Conservation (phyloP, 2,113 vertebrate genomes). For the Eretmochelys imbricata region DNA sequence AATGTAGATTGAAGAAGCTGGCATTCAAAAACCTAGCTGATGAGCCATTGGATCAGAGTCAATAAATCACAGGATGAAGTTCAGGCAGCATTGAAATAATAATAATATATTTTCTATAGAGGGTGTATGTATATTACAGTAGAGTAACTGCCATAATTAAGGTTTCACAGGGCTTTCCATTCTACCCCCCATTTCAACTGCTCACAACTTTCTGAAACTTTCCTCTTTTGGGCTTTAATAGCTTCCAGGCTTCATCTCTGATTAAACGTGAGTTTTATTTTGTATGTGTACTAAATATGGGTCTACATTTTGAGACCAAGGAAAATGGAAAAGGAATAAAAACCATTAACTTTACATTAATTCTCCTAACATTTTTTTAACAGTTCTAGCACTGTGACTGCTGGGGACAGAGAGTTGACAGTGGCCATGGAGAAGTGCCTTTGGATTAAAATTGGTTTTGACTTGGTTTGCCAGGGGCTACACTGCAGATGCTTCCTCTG, state of each 20-base stretch:
- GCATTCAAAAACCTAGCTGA: not conserved
- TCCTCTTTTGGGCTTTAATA: not conserved
- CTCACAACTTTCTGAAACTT: constrained; percentile 2
- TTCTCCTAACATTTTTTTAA: constrained; percentile 23
- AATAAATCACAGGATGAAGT: constrained; percentile 17
- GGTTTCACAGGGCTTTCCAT: not conserved
- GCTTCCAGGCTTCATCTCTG: constrained; percentile 8
- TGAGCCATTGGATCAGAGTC: not conserved
- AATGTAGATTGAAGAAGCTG: not conserved
- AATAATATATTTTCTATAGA: not conserved
- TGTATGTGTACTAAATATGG: not conserved
- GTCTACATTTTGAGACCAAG: not conserved
- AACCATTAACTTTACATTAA: not conserved
- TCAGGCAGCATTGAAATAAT: not conserved
- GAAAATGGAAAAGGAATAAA: not conserved
- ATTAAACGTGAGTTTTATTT: constrained; percentile 21
- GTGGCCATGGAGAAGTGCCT: not conserved
- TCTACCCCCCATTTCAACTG: not conserved
- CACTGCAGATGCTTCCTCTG: not conserved
- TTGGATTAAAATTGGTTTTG: not conserved
- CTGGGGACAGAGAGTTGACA: not conserved
- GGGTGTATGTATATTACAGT: not conserved
- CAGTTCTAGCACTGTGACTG: not conserved
- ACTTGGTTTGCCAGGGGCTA: not conserved
- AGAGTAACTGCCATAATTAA: not conserved